phyloP scores from a whole-genome alignment of 2,113 vertebrate genomes.

The Anser brachyrhynchus region DNA sequence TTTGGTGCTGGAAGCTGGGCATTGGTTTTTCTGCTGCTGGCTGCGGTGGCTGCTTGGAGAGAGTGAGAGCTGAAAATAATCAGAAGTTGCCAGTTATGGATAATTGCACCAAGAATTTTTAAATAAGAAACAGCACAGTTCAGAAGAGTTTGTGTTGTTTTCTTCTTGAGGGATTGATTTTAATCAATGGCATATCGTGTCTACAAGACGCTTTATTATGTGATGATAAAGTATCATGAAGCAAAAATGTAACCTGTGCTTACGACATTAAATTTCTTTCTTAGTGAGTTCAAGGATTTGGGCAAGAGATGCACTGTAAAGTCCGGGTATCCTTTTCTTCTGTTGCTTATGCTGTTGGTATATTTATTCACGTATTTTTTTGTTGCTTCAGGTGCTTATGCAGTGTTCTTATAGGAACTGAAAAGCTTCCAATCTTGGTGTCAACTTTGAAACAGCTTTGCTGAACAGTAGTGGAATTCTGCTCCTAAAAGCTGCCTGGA shows the following conservation, averaged over 20 bases:
- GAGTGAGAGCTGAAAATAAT: not conserved
- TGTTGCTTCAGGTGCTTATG: fast-evolving
- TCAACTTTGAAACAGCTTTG: not conserved
- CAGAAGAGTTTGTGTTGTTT: not conserved
- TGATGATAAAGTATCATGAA: not conserved
- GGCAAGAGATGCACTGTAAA: not conserved
- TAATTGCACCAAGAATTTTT: not conserved
- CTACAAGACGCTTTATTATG: not conserved
- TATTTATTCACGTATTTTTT: not conserved
- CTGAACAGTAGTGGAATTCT: not conserved
- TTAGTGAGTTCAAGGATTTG: not conserved
- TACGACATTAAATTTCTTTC: not conserved
- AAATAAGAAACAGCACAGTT: not conserved
- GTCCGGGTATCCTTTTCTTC: not conserved
- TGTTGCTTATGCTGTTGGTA: fast-evolving
- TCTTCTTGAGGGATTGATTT: not conserved
- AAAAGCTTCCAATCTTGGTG: not conserved
- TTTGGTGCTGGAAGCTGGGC: not conserved
- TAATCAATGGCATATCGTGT: not conserved
- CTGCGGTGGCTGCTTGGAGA: not conserved
- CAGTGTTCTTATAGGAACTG: not conserved
- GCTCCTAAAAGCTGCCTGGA: not conserved
- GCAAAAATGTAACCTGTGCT: constrained; percentile 5
- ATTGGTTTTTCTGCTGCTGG: fast-evolving
- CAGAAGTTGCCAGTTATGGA: not conserved